Evolutionary conservation across 2,113 vertebrate species (phyloP), one percentile per base, ranked within the genome.

Genomic region (Paraplagusia blochii): DNA sequence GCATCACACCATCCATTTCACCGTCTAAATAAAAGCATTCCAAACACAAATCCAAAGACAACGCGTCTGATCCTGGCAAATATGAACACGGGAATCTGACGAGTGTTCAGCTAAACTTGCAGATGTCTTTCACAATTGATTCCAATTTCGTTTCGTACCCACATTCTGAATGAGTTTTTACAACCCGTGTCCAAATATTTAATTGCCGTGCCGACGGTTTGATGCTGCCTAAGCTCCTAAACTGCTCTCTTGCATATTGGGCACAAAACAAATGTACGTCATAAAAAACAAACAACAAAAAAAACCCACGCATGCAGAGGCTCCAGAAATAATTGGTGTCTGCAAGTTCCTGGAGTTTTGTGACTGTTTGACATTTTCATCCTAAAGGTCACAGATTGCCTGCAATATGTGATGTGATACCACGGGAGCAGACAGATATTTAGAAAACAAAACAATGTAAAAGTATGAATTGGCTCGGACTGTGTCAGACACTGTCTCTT

Each of bases 311-410:
- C 38, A 17, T 53, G 45, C 44, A 35, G 22, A 53, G 16, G 42
- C 19, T 12, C 5, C 33, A 63, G 53, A 81, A 64, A 77, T 78
- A 81, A 83, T 83, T 82, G 66, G 57, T 54, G 51, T 69, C 49
- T 58, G 38, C 58, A 63, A 62, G 44, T 75, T 79, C 43, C 47
- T 18, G 13, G 40, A 72, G 40, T 76, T 80, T 64, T 12, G 4
- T 67, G 45, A 0, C 62, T 36, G 78, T 58, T 73, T 80, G 79
- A 53, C 72, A 79, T 83, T 85, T 87, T 67, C 40, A 59, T 79
- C 60, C 66, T 66, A 80, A 83, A 87, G 79, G 77, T 79, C 73
- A 79, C 55, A 54, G 36, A 63, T 69, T 72, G 57, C 63, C 59
- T 65, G 18, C 54, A 69, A 63, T 66, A 61, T 75, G 56, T 53